phyloP scores from a whole-genome alignment of 2,888 invertebrate genomes.

The Melieria picta region DNA sequence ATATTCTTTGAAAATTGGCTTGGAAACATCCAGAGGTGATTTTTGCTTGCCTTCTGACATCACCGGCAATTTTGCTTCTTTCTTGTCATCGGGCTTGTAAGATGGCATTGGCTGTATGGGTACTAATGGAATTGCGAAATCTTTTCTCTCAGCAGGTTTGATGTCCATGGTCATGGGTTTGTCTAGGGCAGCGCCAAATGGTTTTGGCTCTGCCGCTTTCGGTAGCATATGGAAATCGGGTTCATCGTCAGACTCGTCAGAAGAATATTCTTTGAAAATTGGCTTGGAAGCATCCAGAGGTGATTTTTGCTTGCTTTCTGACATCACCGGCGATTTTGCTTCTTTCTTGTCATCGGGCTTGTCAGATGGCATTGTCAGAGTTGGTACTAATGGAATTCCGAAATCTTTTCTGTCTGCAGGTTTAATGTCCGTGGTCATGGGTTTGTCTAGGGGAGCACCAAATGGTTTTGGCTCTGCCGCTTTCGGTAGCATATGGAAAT shows the following conservation, averaged over 20 bases:
- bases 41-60: no score
- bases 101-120: no score
- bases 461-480: neutral
- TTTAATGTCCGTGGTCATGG: neutral
- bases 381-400: neutral
- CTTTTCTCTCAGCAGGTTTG: no score
- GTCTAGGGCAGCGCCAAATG: neutral
- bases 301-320: conserved; percentile 8
- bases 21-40: no score
- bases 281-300: conserved; percentile 11
- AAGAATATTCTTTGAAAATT: conserved; percentile 7
- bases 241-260: conserved; percentile 20
- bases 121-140: no score
- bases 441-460: neutral
- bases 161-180: no score
- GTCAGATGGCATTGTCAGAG: neutral
- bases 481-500: neutral
- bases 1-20: no score
- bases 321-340: neutral
- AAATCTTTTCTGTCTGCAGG: neutral
- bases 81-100: no score
- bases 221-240: neutral
- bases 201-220: neutral
- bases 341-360: no score
- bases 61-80: no score